Percentiles rank a stretch among this genome's conserved stretches.
phyloP scores from a whole-genome alignment of 2,113 vertebrate genomes.

The Aegypius monachus region DNA sequence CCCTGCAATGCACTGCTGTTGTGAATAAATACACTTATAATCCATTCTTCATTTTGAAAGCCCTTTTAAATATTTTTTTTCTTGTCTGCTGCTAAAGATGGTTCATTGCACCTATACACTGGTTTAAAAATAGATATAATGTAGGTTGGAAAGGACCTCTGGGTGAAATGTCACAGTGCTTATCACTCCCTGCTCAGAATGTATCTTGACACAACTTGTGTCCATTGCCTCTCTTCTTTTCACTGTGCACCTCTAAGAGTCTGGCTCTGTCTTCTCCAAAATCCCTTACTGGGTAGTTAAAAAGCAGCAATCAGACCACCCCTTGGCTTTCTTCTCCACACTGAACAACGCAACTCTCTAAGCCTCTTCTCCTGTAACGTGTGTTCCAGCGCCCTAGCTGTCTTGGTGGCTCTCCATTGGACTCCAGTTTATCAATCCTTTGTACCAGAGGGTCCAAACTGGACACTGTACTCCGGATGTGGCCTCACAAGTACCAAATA shows the following conservation, averaged over 20 bases:
- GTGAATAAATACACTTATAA: neutral
- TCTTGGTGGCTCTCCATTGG: neutral
- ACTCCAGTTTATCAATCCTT: neutral
- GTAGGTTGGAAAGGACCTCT: neutral
- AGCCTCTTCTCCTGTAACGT: fast-evolving
- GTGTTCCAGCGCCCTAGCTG: neutral
- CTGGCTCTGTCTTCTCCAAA: neutral
- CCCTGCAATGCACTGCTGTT: neutral
- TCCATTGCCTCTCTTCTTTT: neutral
- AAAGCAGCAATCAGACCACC: neutral
- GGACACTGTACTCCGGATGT: neutral
- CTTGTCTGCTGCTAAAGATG: neutral
- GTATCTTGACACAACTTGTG: neutral
- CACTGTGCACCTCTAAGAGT: neutral
- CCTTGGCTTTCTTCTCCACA: neutral
- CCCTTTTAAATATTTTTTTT: neutral
- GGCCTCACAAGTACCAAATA: neutral
- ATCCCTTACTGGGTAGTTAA: neutral
- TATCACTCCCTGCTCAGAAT: neutral
- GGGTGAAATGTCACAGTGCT: neutral
- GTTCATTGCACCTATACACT: neutral
- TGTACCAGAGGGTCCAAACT: neutral
- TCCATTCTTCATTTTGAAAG: slow-evolving; percentile 20
- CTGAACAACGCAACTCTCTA: neutral
- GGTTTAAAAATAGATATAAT: neutral